A percentile compares a stretch with the other conserved stretches of the same genome.
These are phyloP conservation scores for Marronus borbonicus DNA, from an alignment of 2,888 invertebrate genomes.

Conservation along the genomic window DNA sequence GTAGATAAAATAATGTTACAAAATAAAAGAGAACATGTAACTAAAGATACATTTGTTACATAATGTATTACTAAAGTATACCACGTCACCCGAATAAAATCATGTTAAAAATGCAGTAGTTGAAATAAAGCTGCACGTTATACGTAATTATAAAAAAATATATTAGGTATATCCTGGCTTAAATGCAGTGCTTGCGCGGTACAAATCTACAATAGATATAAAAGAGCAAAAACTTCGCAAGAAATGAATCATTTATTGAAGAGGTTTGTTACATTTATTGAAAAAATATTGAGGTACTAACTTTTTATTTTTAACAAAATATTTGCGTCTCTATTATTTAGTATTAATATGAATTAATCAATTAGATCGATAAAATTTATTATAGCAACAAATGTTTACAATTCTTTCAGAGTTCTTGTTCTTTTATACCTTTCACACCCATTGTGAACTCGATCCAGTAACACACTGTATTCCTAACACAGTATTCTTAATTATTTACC, in stretches of 20 bases:
- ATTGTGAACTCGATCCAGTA: no score
- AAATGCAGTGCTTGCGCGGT: not conserved
- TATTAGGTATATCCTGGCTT: constrained; percentile 31
- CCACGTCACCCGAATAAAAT: constrained; percentile 62
- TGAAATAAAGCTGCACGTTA: constrained; percentile 42
- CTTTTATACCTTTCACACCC: not conserved
- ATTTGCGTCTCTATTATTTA: no score
- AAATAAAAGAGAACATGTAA: constrained; percentile 57
- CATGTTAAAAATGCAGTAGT: constrained; percentile 47
- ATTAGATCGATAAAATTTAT: no score
- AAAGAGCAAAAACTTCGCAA: no score
- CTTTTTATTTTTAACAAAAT: no score
- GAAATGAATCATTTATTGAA: no score
- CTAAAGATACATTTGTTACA: constrained; percentile 54
- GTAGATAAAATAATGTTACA: constrained; percentile 54
- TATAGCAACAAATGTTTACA: no score
- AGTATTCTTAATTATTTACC: constrained; percentile 33
- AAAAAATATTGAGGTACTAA: no score
- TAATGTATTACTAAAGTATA: constrained; percentile 57
- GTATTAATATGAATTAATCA: no score
- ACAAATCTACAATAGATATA: no score
- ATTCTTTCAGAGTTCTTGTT: no score
- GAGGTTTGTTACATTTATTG: no score
- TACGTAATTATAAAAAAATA: constrained; percentile 47
- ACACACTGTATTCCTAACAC: constrained; percentile 27